Conservation (phyloP, 2,113 vertebrate species). For the Melanerpes formicivorus region DNA sequence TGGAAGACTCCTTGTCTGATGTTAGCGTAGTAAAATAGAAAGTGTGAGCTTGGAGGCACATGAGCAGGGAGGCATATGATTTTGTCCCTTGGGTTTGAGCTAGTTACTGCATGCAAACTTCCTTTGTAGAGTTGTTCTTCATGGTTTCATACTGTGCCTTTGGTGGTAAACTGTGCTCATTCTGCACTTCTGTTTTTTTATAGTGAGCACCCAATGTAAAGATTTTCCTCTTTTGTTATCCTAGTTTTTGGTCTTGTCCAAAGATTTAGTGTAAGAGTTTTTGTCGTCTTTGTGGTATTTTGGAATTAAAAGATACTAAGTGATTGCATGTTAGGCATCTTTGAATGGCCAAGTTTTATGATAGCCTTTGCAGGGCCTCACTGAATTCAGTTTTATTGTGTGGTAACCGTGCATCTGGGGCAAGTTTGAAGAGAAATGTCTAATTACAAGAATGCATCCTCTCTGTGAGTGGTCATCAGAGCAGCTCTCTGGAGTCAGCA, state of each 20-base stretch:
- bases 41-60: accelerated
- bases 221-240: not conserved
- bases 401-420: not conserved
- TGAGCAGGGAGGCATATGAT: accelerated
- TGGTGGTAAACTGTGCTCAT: not conserved
- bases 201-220: not conserved
- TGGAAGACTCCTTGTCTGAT: not conserved
- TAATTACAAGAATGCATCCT: not conserved
- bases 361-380: not conserved
- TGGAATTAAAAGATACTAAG: not conserved
- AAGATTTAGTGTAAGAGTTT: not conserved
- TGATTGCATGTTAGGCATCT: not conserved
- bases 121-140: not conserved
- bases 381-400: not conserved
- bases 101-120: not conserved
- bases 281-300: not conserved
- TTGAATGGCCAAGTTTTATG: not conserved
- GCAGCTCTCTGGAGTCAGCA: not conserved
- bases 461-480: not conserved
- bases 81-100: not conserved
- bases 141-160: not conserved
- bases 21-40: not conserved
- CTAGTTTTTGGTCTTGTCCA: not conserved
- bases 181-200: not conserved
- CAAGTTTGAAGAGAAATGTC: not conserved